Percentiles rank a stretch among this genome's conserved stretches.
Evolutionary conservation across 2,113 vertebrate species (phyloP).

Genomic region (Nipponia nippon): DNA sequence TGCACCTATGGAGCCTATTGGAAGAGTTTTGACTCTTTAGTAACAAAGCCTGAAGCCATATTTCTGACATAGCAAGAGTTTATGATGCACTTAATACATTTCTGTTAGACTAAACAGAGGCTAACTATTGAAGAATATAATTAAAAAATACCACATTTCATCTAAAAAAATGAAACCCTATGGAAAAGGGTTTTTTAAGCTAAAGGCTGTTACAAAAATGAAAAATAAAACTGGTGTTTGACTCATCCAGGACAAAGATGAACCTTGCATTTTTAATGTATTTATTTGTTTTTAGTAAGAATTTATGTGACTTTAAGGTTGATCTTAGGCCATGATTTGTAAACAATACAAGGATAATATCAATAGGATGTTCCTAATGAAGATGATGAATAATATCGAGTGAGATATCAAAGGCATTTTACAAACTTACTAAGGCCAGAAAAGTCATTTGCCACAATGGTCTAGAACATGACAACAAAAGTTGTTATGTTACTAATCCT

Average conservation of each 20-base stretch:
- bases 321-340: not conserved
- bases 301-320: not conserved
- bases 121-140: not conserved
- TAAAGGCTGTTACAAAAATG: not conserved
- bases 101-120: not conserved
- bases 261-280: not conserved
- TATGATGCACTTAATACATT: not conserved
- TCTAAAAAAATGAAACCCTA: not conserved
- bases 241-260: not conserved
- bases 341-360: not conserved
- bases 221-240: not conserved
- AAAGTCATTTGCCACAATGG: not conserved
- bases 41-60: not conserved
- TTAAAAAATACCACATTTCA: not conserved
- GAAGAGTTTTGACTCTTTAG: not conserved
- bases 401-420: not conserved
- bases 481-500: not conserved
- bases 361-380: not conserved
- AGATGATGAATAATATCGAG: not conserved
- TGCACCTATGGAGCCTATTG: not conserved
- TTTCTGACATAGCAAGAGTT: not conserved
- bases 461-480: not conserved
- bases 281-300: not conserved
- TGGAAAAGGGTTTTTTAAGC: not conserved
- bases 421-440: not conserved